Evolutionary conservation across 2,888 invertebrate species (phyloP).

Genomic region (Coelinius sp.): DNA sequence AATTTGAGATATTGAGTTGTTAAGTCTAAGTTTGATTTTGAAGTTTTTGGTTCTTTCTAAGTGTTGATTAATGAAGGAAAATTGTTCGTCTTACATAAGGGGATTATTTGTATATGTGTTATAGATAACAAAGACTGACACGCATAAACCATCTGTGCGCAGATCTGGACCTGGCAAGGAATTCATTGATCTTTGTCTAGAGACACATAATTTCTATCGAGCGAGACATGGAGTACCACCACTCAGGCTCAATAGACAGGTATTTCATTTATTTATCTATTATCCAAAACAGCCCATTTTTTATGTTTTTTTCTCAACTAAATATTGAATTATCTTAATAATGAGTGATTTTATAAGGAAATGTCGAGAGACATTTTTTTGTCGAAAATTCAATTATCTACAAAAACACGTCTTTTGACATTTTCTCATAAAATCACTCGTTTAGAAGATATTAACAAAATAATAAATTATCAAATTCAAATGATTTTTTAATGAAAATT

Average conservation of each 20-base stretch:
- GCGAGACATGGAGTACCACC: constrained; percentile 79
- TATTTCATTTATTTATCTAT: constrained; percentile 44
- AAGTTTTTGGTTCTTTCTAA: background rate
- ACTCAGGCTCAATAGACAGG: constrained; percentile 77
- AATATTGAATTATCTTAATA: too few relatives aligned
- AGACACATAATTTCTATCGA: constrained; percentile 82
- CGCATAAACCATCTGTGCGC: constrained; percentile 69
- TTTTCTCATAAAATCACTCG: too few relatives aligned
- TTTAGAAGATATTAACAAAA: too few relatives aligned
- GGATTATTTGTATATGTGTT: constrained; percentile 52
- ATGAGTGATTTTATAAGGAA: too few relatives aligned
- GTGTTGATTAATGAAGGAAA: background rate
- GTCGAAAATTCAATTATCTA: too few relatives aligned
- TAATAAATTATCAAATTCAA: too few relatives aligned
- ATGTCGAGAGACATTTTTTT: too few relatives aligned
- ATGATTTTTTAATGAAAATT: background rate
- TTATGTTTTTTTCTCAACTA: background rate
- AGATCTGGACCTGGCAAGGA: constrained; percentile 69
- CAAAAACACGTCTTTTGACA: too few relatives aligned
- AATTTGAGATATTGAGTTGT: too few relatives aligned
- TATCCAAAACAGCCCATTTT: background rate
- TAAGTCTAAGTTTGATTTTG: too few relatives aligned
- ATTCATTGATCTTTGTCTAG: constrained; percentile 81
- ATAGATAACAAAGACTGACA: constrained; percentile 70
- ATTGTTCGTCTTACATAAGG: background rate